Evolutionary conservation across 2,113 vertebrate genomes (phyloP).

Genomic region (Synchiropus splendidus): DNA sequence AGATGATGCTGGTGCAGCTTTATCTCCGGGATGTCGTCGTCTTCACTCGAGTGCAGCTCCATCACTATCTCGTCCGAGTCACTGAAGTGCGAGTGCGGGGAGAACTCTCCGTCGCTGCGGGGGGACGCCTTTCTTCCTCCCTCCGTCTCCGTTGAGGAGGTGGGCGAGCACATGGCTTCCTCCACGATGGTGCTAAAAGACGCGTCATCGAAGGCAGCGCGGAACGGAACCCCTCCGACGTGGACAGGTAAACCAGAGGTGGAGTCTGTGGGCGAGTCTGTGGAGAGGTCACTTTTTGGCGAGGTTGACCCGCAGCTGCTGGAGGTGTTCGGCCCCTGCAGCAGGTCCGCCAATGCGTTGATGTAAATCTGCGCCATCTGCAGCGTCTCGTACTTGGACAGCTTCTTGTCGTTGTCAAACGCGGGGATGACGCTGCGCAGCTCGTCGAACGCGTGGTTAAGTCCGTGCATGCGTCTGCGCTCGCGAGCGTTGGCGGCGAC

Average conservation of each 20-base stretch:
- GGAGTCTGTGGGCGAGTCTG: conserved; percentile 7
- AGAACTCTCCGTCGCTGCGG: conserved; percentile 92
- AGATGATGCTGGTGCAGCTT: conserved; percentile 42
- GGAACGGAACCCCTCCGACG: conserved; percentile 71
- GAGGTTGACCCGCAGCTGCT: conserved; percentile 13
- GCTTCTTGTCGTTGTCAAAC: conserved; percentile 94
- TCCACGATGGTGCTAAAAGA: conserved; percentile 68
- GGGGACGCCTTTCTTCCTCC: conserved; percentile 78
- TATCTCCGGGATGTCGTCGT: conserved; percentile 70
- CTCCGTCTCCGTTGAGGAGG: conserved; percentile 32
- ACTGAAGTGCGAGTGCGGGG: conserved; percentile 91
- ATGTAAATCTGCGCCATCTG: conserved; percentile 99
- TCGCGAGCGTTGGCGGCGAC: conserved; percentile 89
- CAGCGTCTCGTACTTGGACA: conserved; percentile 95
- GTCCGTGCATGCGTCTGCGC: conserved; percentile 86
- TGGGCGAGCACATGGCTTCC: conserved; percentile 55
- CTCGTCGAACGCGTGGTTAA: conserved; percentile 94
- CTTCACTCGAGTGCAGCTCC: conserved; percentile 67
- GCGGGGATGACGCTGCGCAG: conserved; percentile 93
- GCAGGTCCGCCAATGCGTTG: conserved; percentile 85
- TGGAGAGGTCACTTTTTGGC: conserved; percentile 55
- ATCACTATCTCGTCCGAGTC: conserved; percentile 85
- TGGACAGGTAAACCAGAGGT: conserved; percentile 55
- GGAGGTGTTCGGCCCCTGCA: conserved; percentile 58
- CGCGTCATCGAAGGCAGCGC: conserved; percentile 64